A percentile compares a stretch with the other conserved stretches of the same genome.
Conservation (phyloP, 2,113 vertebrate species). For the Cichladusa arquata region DNA sequence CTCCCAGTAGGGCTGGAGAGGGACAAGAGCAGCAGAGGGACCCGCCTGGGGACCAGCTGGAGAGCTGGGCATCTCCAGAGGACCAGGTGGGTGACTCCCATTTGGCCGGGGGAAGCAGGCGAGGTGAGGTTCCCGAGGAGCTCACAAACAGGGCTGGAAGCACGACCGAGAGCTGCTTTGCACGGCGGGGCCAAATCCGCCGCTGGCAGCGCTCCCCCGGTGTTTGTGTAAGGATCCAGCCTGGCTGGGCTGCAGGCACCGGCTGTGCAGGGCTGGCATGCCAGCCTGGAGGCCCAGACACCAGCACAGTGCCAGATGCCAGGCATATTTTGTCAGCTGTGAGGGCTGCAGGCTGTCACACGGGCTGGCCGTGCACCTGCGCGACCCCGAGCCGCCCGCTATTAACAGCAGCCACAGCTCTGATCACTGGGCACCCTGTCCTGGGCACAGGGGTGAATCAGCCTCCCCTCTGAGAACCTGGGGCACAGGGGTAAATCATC, state of each 20-base stretch:
- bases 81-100: background rate
- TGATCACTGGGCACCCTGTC: background rate
- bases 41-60: background rate
- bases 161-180: constrained; percentile 32
- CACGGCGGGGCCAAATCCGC: constrained; percentile 1
- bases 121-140: background rate
- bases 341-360: constrained; percentile 28
- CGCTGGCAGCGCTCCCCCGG: constrained; percentile 5
- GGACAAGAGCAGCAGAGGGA: background rate
- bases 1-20: background rate
- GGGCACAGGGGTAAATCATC: fast-evolving
- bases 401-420: constrained; percentile 11
- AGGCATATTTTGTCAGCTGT: constrained; percentile 66
- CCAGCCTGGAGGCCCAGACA: background rate
- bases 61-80: background rate
- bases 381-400: constrained; percentile 24
- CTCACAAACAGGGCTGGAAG: background rate
- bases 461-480: background rate
- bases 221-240: constrained; percentile 24
- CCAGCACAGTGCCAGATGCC: constrained; percentile 40
- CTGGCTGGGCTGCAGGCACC: background rate
- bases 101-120: background rate
- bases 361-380: constrained; percentile 62
- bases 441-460: fast-evolving
- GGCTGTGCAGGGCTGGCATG: background rate